Evolutionary conservation across 2,797 vertebrate genomes (phyloP).

Genomic region (Setipinna tenuifilis): DNA sequence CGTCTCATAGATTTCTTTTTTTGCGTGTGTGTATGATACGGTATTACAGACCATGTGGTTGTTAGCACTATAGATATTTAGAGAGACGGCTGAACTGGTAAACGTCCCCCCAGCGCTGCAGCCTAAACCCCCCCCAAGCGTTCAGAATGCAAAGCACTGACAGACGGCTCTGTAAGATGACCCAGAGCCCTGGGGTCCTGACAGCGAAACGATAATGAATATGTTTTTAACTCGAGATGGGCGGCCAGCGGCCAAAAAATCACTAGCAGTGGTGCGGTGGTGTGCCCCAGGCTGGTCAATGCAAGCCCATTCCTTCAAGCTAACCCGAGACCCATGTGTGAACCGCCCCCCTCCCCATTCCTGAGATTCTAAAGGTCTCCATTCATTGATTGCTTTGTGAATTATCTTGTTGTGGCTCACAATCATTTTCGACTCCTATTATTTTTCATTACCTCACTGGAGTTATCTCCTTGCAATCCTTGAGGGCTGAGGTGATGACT

Average conservation of each 20-base stretch:
- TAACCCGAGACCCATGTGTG: conserved; percentile 1
- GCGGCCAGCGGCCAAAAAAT: conserved; percentile 57
- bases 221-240: conserved; percentile 69
- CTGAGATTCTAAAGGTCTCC: background rate
- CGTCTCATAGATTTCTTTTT: background rate
- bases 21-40: background rate
- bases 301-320: conserved; percentile 9
- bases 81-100: background rate
- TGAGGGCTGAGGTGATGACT: background rate
- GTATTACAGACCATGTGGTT: background rate
- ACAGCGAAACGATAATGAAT: conserved; percentile 69
- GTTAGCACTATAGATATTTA: background rate
- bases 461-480: background rate
- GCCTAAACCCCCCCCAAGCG: background rate
- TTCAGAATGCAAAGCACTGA: conserved; percentile 19
- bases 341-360: background rate
- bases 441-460: conserved; percentile 6
- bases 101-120: background rate
- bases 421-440: background rate
- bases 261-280: conserved; percentile 8
- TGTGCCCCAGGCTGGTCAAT: background rate
- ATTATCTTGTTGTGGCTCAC: background rate
- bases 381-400: background rate
- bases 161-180: conserved; percentile 52
- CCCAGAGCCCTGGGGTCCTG: conserved; percentile 62